Evolutionary conservation across 2,888 invertebrate genomes (phyloP), one percentile per base, ranked within the genome.

Genomic region (Metacarcinus magister): DNA sequence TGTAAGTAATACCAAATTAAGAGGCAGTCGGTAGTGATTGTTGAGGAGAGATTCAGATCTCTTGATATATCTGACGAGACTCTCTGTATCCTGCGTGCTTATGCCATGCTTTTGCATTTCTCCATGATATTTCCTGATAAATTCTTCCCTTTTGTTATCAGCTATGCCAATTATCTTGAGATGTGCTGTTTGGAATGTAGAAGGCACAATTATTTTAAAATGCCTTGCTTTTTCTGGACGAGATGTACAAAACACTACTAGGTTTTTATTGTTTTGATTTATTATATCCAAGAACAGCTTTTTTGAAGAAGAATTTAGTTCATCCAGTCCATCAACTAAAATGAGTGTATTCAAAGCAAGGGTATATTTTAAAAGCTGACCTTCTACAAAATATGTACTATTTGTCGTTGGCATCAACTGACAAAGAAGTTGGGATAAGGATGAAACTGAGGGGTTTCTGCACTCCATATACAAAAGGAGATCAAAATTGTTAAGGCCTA

Each of bases 301-400:
- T 43, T 95, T 91, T 67, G 95, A 95, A n/a, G 87, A 54, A 3
- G 82, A 48, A 93, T 95, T 95, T 16, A 95, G 32, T 82, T 95
- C 95, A 95, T 95, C 95, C 3, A 95, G 89, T 0, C 95, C 95
- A 93, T 95, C 95, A 2, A 95, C 93, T 54, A 95, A 16, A 92
- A 95, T 10, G 0, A 95, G 60, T 87, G 60, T 48, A 19, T 87
- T 92, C 23, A 95, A 28, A 28, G 43, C 28, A 54, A 93, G 43
- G 19, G 54, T 54, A 43, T 43, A 95, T 89, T 87, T 93, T 7
- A 75, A 39, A 13, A 95, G 54, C 19, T 95, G 93, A 39, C 60
- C 95, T 39, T 39, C 4, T 87, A 32, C 93, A 39, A 95, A 95
- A 54, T 93, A 87, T 23, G 32, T 87, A 13, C 54, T 48, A 48